Percentiles rank a stretch among this genome's conserved stretches.
phyloP scores from a whole-genome alignment of 2,113 vertebrate species.

The Dipodomys ordii region DNA sequence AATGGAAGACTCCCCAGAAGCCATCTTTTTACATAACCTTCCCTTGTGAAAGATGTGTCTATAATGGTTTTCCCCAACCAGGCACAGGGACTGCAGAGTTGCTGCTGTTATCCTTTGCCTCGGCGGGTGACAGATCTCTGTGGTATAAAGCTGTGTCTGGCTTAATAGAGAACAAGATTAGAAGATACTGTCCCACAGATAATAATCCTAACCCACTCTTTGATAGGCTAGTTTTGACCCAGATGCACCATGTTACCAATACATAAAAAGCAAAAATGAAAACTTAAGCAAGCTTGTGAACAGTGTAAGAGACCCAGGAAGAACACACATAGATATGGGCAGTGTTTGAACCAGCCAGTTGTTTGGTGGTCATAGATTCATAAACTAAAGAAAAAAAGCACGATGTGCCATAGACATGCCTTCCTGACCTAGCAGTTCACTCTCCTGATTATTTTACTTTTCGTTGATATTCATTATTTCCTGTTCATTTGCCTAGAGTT shows the following conservation, averaged over 20 bases:
- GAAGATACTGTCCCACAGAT: not conserved
- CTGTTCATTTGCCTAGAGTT: not conserved
- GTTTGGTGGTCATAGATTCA: not conserved
- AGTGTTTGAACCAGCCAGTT: not conserved
- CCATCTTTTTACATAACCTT: too few relatives aligned
- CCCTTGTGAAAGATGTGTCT: too few relatives aligned
- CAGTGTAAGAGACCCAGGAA: conserved; percentile 14
- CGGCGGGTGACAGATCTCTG: too few relatives aligned
- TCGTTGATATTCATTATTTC: not conserved
- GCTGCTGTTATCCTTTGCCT: too few relatives aligned
- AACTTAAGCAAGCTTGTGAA: conserved; percentile 10
- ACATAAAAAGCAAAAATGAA: conserved; percentile 5
- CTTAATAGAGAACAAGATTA: too few relatives aligned
- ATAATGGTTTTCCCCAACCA: too few relatives aligned
- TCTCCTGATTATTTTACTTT: too few relatives aligned
- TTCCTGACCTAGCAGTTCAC: too few relatives aligned
- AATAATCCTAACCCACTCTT: not conserved
- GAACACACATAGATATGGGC: not conserved
- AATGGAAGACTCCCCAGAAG: too few relatives aligned
- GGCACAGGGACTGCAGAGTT: too few relatives aligned
- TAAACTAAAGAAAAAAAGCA: not conserved
- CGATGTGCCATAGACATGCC: too few relatives aligned
- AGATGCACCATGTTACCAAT: not conserved
- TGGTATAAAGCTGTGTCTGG: too few relatives aligned
- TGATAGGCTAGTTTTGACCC: not conserved